Percentiles rank a stretch among this genome's conserved stretches.
Conservation (phyloP, 1,140 invertebrate genomes). For the Trissolcus basalis region DNA sequence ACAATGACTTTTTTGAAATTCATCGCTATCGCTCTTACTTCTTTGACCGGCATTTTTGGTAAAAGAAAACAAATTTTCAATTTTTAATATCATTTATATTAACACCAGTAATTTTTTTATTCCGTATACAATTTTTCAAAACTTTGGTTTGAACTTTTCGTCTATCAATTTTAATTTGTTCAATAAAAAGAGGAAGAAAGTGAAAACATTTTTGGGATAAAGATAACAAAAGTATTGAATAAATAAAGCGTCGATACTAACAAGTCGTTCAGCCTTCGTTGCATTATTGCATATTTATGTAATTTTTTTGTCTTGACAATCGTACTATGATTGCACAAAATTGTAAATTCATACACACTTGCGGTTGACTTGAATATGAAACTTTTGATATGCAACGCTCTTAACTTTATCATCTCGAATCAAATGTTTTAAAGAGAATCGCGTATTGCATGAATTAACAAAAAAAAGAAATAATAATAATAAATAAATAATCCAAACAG, state of each 20-base stretch:
- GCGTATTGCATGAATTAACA: background rate
- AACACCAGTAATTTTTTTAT: slow-evolving; percentile 7
- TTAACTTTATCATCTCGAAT: background rate
- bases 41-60: slow-evolving; percentile 45
- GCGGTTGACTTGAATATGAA: no score
- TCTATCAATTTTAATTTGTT: no score
- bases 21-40: slow-evolving; percentile 34
- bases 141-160: no score
- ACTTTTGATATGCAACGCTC: background rate
- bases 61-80: slow-evolving; percentile 20
- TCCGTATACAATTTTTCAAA: no score
- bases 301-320: slow-evolving; percentile 20
- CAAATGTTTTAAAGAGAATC: no score
- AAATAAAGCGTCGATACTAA: no score
- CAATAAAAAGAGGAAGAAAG: no score
- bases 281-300: slow-evolving; percentile 15
- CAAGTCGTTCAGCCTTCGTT: slow-evolving; percentile 4
- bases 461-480: no score
- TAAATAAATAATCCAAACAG: no score
- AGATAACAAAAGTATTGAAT: no score
- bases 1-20: slow-evolving; percentile 40
- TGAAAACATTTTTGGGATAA: no score
- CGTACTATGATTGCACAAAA: slow-evolving; percentile 1
- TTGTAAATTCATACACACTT: background rate
- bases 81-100: background rate